Conservation (phyloP, 2,797 vertebrate species). For the Ptychadena robeensis region DNA sequence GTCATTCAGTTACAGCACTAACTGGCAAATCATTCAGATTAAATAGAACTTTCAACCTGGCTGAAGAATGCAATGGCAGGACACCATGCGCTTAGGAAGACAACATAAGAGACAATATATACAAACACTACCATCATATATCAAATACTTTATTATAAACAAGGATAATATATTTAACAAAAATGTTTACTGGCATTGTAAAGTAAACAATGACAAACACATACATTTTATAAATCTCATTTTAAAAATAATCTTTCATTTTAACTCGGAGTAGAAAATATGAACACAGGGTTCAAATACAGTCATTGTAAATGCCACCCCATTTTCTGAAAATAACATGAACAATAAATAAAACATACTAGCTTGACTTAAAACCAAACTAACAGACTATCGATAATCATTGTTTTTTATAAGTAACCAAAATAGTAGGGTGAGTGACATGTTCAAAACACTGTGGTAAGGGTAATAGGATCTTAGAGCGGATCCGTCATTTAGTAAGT, state of each 20-base stretch:
- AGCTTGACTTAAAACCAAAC: background rate
- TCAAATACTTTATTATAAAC: conserved; percentile 22
- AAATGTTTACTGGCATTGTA: background rate
- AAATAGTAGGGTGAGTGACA: background rate
- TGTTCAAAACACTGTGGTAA: conserved; percentile 11
- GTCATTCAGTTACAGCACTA: too few species aligned
- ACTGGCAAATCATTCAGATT: too few species aligned
- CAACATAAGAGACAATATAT: too few species aligned
- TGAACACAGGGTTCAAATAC: background rate
- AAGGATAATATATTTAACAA: background rate
- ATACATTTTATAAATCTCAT: background rate
- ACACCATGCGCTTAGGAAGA: too few species aligned
- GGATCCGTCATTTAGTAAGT: background rate
- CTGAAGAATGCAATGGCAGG: too few species aligned
- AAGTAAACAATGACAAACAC: background rate
- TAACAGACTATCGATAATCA: background rate
- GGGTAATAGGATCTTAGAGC: conserved; percentile 9
- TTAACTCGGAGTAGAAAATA: background rate
- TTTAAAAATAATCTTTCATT: conserved; percentile 8
- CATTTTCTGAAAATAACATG: background rate
- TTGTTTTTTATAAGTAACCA: conserved; percentile 3
- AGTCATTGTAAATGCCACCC: background rate
- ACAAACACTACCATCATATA: background rate
- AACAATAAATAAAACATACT: conserved; percentile 2
- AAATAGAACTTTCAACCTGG: too few species aligned